Conservation (phyloP, 1,140 invertebrate species). For the Neodiprion lecontei region DNA sequence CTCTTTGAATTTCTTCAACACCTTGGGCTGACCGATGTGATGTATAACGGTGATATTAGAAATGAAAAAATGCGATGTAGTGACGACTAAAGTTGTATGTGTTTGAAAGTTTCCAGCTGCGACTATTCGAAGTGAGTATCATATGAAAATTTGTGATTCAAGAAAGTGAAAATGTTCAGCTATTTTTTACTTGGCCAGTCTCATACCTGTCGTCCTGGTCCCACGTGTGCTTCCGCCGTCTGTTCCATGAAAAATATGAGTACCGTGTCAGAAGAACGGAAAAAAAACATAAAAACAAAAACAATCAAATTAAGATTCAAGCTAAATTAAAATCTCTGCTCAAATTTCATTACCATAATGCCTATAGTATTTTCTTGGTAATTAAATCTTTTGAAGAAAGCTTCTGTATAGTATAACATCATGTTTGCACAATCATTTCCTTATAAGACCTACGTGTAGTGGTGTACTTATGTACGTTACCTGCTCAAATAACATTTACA, state of each 20-base stretch:
- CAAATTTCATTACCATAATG: neutral
- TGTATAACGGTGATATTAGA: neutral
- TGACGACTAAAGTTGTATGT: constrained; percentile 24
- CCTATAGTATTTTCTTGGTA: no score
- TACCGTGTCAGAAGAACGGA: neutral
- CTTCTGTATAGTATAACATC: no score
- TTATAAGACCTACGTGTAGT: no score
- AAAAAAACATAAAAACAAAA: neutral
- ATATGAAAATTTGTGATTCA: constrained; percentile 13
- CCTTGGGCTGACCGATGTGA: no score
- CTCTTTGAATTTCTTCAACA: no score
- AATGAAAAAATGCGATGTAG: constrained; percentile 12
- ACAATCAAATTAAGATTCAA: no score
- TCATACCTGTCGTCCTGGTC: constrained; percentile 69
- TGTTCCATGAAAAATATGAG: constrained; percentile 46
- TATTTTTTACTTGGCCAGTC: constrained; percentile 41
- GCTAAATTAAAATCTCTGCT: neutral
- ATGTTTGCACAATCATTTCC: no score
- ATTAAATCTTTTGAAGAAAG: neutral
- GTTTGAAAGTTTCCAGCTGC: constrained; percentile 30
- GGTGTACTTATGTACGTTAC: no score
- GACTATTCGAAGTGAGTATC: constrained; percentile 23
- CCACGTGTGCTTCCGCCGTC: constrained; percentile 68
- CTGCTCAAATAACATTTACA: no score
- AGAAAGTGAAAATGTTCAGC: constrained; percentile 30